Percentiles rank a stretch among this genome's conserved stretches.
Conservation (phyloP, 2,113 vertebrate species). For the Lepus americanus region DNA sequence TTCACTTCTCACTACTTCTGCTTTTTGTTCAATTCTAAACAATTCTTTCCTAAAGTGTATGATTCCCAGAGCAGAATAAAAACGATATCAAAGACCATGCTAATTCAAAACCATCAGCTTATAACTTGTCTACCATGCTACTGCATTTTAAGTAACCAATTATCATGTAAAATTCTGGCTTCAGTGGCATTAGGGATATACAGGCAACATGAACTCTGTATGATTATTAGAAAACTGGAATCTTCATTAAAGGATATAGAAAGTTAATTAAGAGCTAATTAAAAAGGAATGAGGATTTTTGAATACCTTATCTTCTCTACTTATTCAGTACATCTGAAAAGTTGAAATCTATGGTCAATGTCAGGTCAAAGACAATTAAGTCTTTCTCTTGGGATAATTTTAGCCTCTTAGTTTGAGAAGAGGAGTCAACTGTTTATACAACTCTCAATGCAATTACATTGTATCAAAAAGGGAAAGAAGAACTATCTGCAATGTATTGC, state of each 20-base stretch:
- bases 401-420: slow-evolving; percentile 53
- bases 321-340: slow-evolving; percentile 64
- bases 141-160: slow-evolving; percentile 79
- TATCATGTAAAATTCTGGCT: slow-evolving; percentile 74
- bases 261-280: slow-evolving; percentile 80
- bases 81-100: slow-evolving; percentile 71
- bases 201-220: slow-evolving; percentile 53
- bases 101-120: slow-evolving; percentile 76
- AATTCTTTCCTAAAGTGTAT: slow-evolving; percentile 43
- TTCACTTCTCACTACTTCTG: slow-evolving; percentile 63
- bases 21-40: neutral
- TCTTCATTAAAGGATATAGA: slow-evolving; percentile 74
- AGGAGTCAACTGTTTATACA: slow-evolving; percentile 74
- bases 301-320: slow-evolving; percentile 60
- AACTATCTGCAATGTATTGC: slow-evolving; percentile 69
- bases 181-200: slow-evolving; percentile 61
- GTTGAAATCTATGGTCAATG: slow-evolving; percentile 67
- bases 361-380: slow-evolving; percentile 61
- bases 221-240: slow-evolving; percentile 70
- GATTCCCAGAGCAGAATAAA: slow-evolving; percentile 61
- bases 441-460: slow-evolving; percentile 37
- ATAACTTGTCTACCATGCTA: slow-evolving; percentile 34
- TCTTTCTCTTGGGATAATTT: slow-evolving; percentile 39
- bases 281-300: slow-evolving; percentile 58
- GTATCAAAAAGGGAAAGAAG: slow-evolving; percentile 56